Conservation (phyloP, 2,888 invertebrate genomes). For the Calliphora vomitoria region DNA sequence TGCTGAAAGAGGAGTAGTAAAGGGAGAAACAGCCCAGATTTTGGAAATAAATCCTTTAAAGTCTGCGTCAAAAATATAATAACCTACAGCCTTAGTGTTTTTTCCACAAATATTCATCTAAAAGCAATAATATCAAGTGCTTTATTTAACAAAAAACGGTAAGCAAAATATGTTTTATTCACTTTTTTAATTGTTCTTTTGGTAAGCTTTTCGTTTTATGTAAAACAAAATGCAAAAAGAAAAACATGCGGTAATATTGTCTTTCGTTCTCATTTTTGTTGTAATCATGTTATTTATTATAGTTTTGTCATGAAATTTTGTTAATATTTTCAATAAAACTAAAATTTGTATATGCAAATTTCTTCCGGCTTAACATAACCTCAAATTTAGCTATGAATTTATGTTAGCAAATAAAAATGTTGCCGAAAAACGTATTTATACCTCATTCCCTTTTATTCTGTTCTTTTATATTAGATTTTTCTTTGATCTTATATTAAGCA, state of each 20-base stretch:
- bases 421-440: conserved; percentile 18
- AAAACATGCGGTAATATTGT: conserved; percentile 61
- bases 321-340: background rate
- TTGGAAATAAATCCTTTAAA: conserved; percentile 42
- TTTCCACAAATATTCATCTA: conserved; percentile 45
- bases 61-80: conserved; percentile 26
- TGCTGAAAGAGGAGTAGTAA: conserved; percentile 41
- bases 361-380: conserved; percentile 73
- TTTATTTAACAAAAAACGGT: conserved; percentile 71
- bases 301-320: conserved; percentile 28
- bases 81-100: conserved; percentile 54
- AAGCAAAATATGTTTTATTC: conserved; percentile 43
- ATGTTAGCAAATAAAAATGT: conserved; percentile 11
- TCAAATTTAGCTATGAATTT: conserved; percentile 43
- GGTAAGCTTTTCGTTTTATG: conserved; percentile 17
- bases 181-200: background rate
- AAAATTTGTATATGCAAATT: conserved; percentile 53
- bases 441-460: background rate
- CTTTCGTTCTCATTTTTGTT: conserved; percentile 18
- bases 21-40: conserved; percentile 42
- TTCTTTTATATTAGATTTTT: conserved; percentile 38
- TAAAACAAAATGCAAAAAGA: conserved; percentile 32
- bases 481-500: conserved; percentile 5
- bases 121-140: conserved; percentile 71
- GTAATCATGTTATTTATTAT: conserved; percentile 4